Conservation (phyloP, 2,888 invertebrate genomes). For the Hydriomena furcata region DNA sequence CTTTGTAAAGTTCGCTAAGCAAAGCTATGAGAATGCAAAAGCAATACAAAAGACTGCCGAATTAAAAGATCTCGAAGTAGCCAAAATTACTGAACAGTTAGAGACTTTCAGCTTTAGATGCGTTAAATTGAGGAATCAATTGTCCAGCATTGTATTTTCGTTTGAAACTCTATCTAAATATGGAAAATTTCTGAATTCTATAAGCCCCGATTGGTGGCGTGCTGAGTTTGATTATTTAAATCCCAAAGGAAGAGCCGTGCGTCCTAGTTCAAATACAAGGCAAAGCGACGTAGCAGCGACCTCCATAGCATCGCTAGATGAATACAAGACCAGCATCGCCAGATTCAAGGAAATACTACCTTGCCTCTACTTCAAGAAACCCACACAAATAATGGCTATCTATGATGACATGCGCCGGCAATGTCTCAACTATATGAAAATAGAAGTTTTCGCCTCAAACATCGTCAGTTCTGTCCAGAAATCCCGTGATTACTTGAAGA, state of each 20-base stretch:
- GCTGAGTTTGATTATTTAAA: constrained; percentile 22
- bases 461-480: constrained; percentile 31
- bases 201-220: constrained; percentile 41
- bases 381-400: constrained; percentile 36
- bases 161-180: constrained; percentile 42
- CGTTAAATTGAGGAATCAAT: constrained; percentile 41
- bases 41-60: constrained; percentile 33
- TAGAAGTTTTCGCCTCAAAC: constrained; percentile 32
- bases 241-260: neutral
- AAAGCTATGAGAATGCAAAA: constrained; percentile 40
- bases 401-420: constrained; percentile 39
- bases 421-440: constrained; percentile 47
- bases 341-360: constrained; percentile 17
- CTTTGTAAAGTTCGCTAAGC: constrained; percentile 40
- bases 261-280: neutral
- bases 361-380: constrained; percentile 40
- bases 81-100: constrained; percentile 33
- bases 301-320: constrained; percentile 20
- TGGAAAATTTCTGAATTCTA: constrained; percentile 40
- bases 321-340: constrained; percentile 24
- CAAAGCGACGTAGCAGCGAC: constrained; percentile 3
- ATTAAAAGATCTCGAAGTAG: constrained; percentile 28
- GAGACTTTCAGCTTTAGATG: constrained; percentile 38
- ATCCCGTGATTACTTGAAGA: constrained; percentile 33
- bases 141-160: constrained; percentile 32